A percentile compares a stretch with the other conserved stretches of the same genome.
phyloP scores from a whole-genome alignment of 2,113 vertebrate species.

The Tricholaema leucomelas region DNA sequence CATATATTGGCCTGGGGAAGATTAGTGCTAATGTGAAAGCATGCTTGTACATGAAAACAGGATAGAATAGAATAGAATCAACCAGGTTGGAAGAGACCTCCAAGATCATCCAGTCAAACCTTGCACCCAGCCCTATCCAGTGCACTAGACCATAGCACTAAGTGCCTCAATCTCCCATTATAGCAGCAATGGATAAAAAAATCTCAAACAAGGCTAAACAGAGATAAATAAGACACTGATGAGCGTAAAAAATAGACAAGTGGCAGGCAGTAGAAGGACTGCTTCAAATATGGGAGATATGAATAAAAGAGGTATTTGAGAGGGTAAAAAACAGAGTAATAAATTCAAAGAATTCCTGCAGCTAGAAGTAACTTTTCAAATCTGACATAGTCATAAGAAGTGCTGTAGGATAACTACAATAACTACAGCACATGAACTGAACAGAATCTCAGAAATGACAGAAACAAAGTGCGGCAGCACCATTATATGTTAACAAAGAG shows the following conservation, averaged over 20 bases:
- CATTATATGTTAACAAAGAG: not conserved
- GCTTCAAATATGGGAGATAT: not conserved
- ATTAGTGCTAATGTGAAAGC: not conserved
- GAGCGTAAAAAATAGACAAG: not conserved
- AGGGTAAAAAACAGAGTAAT: not conserved
- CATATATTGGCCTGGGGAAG: not conserved
- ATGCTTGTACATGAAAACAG: not conserved
- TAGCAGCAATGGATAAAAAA: not conserved
- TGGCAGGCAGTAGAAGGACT: not conserved
- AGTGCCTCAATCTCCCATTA: not conserved
- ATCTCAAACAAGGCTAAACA: not conserved
- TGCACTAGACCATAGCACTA: no score
- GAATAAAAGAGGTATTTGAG: not conserved
- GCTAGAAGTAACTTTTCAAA: not conserved
- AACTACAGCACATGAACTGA: not conserved
- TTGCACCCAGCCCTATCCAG: no score
- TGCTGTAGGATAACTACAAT: not conserved
- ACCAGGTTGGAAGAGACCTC: no score
- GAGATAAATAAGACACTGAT: not conserved
- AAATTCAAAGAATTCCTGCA: not conserved
- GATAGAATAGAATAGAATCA: no score
- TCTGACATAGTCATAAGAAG: not conserved
- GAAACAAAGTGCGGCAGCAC: not conserved
- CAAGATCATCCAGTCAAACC: no score
- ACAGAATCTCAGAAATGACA: not conserved